Percentiles rank a stretch among this genome's conserved stretches.
phyloP scores from a whole-genome alignment of 2,888 invertebrate species.

The Agrilus biguttatus region DNA sequence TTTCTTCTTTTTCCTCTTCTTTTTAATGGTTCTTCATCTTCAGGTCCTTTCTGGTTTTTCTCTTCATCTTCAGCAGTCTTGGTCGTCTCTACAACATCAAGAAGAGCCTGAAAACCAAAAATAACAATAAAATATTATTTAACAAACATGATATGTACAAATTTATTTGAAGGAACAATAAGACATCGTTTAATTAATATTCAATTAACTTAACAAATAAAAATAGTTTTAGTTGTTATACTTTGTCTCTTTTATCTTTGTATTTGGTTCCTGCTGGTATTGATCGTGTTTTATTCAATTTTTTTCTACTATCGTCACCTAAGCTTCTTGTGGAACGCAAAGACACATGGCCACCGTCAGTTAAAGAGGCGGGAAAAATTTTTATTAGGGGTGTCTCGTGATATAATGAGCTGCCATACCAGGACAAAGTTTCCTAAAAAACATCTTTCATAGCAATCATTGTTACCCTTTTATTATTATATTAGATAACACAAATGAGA shows the following conservation, averaged over 20 bases:
- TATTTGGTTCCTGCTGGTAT: constrained; percentile 1
- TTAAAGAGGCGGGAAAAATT: constrained; percentile 22
- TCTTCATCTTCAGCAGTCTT: constrained; percentile 23
- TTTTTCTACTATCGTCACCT: too few relatives aligned
- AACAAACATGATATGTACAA: too few relatives aligned
- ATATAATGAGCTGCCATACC: constrained; percentile 31
- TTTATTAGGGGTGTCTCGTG: constrained; percentile 27
- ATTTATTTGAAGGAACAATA: too few relatives aligned
- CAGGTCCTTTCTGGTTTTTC: constrained; percentile 12
- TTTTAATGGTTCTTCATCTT: constrained; percentile 44
- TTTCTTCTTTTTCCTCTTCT: constrained; percentile 38
- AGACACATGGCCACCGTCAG: background rate
- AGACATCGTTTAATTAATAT: too few relatives aligned
- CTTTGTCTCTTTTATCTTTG: too few relatives aligned
- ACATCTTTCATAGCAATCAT: background rate
- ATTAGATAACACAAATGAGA: too few relatives aligned
- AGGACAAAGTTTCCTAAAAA: constrained; percentile 35
- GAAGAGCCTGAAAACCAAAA: background rate
- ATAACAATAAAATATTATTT: too few relatives aligned
- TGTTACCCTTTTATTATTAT: too few relatives aligned
- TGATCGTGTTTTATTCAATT: too few relatives aligned
- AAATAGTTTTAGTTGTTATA: too few relatives aligned
- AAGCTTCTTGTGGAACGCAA: background rate
- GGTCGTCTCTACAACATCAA: constrained; percentile 28
- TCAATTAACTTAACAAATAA: too few relatives aligned